Evolutionary conservation across 1,140 invertebrate species (phyloP).

Genomic region (Pachypsylla venusta): DNA sequence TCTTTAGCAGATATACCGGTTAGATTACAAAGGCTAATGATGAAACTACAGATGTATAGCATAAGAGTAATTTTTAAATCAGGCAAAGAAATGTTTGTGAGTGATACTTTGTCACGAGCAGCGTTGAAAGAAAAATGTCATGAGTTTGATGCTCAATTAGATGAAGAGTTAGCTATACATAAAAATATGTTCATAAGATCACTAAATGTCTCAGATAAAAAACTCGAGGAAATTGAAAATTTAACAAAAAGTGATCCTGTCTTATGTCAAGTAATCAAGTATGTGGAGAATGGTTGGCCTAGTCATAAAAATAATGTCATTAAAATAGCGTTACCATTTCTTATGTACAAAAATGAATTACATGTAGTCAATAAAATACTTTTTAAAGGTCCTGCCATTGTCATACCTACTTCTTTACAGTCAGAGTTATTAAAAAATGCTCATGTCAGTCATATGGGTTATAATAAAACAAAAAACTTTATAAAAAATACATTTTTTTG

Average conservation of each 20-base stretch:
- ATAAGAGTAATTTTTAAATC: slow-evolving; percentile 28
- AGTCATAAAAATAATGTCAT: slow-evolving; percentile 23
- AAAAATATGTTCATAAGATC: neutral
- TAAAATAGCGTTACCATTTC: slow-evolving; percentile 24
- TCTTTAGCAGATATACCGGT: slow-evolving; percentile 28
- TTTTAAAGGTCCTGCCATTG: slow-evolving; percentile 27
- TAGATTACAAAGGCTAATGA: slow-evolving; percentile 29
- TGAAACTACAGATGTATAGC: slow-evolving; percentile 30
- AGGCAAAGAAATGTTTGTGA: slow-evolving; percentile 18
- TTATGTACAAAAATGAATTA: slow-evolving; percentile 27
- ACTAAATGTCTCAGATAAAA: slow-evolving; percentile 16
- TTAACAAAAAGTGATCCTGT: slow-evolving; percentile 23
- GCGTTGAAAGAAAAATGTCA: slow-evolving; percentile 18
- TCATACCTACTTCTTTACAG: slow-evolving; percentile 29
- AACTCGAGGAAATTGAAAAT: slow-evolving; percentile 23
- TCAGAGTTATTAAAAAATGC: slow-evolving; percentile 28
- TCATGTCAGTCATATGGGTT: slow-evolving; percentile 33
- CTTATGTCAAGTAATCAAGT: slow-evolving; percentile 16
- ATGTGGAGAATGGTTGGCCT: slow-evolving; percentile 21
- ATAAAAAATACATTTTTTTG: slow-evolving; percentile 32
- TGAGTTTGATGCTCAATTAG: slow-evolving; percentile 15
- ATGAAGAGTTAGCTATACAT: slow-evolving; percentile 5
- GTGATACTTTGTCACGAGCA: slow-evolving; percentile 11
- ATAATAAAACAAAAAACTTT: slow-evolving; percentile 28
- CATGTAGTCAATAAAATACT: slow-evolving; percentile 27